phyloP scores from a whole-genome alignment of 2,797 vertebrate genomes.

The Fundulus diaphanus region DNA sequence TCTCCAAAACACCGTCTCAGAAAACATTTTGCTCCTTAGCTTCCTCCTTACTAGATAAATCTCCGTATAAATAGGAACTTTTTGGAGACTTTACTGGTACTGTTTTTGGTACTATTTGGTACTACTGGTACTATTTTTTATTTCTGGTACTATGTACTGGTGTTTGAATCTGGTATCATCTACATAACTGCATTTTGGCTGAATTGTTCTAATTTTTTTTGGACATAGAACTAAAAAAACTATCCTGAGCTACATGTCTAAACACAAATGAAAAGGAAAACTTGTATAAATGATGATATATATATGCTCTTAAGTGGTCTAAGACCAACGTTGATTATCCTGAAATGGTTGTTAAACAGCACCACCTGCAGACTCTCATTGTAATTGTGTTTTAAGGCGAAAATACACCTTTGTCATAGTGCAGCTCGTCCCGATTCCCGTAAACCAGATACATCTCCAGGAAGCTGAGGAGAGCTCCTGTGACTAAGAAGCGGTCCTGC shows the following conservation, averaged over 20 bases:
- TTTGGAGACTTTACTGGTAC: background rate
- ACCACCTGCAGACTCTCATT: conserved; percentile 49
- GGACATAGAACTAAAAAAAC: background rate
- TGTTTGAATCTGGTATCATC: too few relatives aligned
- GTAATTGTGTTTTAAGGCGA: background rate
- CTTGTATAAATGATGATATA: background rate
- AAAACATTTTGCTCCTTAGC: background rate
- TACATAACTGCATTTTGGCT: too few relatives aligned
- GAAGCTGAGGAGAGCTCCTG: conserved; percentile 81
- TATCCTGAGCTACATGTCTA: background rate
- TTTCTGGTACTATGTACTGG: too few relatives aligned
- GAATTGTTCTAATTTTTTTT: background rate
- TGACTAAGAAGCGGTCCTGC: conserved; percentile 78
- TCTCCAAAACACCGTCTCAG: background rate
- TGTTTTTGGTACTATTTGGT: too few relatives aligned
- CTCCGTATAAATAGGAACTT: background rate
- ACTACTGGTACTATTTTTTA: too few relatives aligned
- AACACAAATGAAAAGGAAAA: background rate
- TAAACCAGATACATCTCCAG: conserved; percentile 80
- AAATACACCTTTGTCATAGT: conserved; percentile 78
- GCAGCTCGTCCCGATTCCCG: conserved; percentile 77
- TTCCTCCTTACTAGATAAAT: background rate
- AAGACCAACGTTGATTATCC: background rate
- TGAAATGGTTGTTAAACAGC: conserved; percentile 43
- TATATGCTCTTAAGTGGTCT: background rate